These are phyloP conservation scores for Hololepta plana DNA, from an alignment of 2,888 invertebrate species.

Conservation along the genomic window DNA sequence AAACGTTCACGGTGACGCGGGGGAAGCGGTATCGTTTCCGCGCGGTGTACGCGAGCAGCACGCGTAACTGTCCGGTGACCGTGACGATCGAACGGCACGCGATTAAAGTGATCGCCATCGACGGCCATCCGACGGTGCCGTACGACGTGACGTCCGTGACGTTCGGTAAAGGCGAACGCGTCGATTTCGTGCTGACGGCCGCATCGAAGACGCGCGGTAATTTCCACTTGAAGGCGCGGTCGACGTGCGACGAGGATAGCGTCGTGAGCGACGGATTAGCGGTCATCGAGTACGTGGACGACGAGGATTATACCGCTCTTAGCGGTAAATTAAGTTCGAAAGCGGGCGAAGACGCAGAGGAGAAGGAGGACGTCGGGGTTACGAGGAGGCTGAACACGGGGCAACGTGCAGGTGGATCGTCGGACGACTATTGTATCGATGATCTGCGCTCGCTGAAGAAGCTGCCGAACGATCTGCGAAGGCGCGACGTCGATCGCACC, in stretches of 20 bases:
- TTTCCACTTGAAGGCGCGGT: constrained; percentile 3
- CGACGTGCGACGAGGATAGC: neutral
- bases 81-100: constrained; percentile 46
- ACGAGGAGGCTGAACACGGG: constrained; percentile 18
- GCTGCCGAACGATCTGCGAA: constrained; percentile 32
- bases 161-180: constrained; percentile 52
- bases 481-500: constrained; percentile 29
- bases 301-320: too few relatives aligned
- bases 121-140: constrained; percentile 46
- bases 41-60: constrained; percentile 44
- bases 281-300: too few relatives aligned
- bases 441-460: constrained; percentile 35
- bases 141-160: constrained; percentile 36
- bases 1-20: constrained; percentile 33
- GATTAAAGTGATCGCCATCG: constrained; percentile 46
- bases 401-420: too few relatives aligned
- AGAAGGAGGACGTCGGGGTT: neutral
- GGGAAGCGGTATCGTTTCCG: constrained; percentile 48
- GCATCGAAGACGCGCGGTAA: constrained; percentile 11
- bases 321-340: neutral
- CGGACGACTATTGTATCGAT: constrained; percentile 40
- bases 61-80: constrained; percentile 44
- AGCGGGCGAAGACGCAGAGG: constrained; percentile 2
- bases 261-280: too few relatives aligned
- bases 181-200: constrained; percentile 54